A percentile compares a stretch with the other conserved stretches of the same genome.
Evolutionary conservation across 2,113 vertebrate species (phyloP).

Genomic region (Macrotus californicus): DNA sequence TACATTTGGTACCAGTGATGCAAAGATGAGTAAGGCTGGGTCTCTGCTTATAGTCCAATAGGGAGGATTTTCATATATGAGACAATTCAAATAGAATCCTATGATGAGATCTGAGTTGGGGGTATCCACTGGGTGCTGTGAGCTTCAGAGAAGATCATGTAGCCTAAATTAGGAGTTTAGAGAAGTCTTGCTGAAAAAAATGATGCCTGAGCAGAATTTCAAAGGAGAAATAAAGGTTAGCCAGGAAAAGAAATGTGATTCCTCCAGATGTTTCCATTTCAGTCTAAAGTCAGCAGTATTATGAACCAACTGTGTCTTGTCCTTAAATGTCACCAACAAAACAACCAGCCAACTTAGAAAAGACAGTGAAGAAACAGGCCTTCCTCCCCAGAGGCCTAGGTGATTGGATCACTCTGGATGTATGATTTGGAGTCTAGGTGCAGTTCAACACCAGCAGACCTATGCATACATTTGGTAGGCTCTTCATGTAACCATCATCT

Average conservation of each 20-base stretch:
- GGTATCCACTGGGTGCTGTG: background rate
- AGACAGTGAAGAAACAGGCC: background rate
- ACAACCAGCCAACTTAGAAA: background rate
- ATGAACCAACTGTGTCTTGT: background rate
- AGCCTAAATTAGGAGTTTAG: background rate
- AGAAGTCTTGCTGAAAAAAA: background rate
- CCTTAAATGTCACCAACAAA: slow-evolving; percentile 25
- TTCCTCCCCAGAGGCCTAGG: background rate
- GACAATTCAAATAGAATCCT: background rate
- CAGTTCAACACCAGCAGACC: background rate
- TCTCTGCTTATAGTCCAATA: background rate
- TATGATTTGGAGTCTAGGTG: background rate
- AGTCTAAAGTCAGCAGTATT: slow-evolving; percentile 15
- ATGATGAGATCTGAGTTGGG: background rate
- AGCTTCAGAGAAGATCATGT: background rate
- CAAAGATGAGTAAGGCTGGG: background rate
- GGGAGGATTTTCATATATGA: background rate
- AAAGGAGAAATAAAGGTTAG: slow-evolving; percentile 7
- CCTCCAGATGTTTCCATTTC: slow-evolving; percentile 12
- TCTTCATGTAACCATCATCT: background rate
- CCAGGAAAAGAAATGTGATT: background rate
- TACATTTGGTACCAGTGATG: background rate
- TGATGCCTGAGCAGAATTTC: background rate
- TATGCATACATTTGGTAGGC: background rate
- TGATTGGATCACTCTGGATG: background rate